Percentiles rank a stretch among this genome's conserved stretches.
Evolutionary conservation across 2,888 invertebrate species (phyloP).

Genomic region (Bembecia ichneumoniformis): DNA sequence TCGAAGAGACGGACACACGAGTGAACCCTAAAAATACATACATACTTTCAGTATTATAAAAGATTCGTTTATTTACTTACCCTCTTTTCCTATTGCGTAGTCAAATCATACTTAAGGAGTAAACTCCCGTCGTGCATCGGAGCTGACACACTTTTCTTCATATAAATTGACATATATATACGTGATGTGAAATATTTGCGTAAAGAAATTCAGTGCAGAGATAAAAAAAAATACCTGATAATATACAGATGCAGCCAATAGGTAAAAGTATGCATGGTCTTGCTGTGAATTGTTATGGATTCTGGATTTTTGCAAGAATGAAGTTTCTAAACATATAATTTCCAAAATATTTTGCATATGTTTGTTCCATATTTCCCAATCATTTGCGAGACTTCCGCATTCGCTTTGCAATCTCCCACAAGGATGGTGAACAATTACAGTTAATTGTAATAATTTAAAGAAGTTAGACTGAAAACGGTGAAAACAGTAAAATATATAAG

Average conservation of each 20-base stretch:
- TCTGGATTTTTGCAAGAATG: conserved; percentile 34
- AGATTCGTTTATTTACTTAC: too few species aligned
- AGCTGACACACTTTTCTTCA: too few species aligned
- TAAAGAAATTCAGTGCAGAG: too few species aligned
- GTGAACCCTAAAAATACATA: too few species aligned
- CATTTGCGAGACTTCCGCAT: conserved; percentile 40
- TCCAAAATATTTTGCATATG: conserved; percentile 46
- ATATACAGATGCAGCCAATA: conserved; percentile 44
- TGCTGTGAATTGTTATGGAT: conserved; percentile 30
- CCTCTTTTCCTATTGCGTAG: too few species aligned
- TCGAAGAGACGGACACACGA: too few species aligned
- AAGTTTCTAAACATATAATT: conserved; percentile 45
- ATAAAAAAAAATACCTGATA: conserved; percentile 39
- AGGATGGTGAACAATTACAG: conserved; percentile 52
- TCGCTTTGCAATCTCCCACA: conserved; percentile 30
- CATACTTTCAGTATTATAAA: too few species aligned
- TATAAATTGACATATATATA: too few species aligned
- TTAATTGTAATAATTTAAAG: conserved; percentile 42
- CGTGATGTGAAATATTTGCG: too few species aligned
- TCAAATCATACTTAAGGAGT: too few species aligned
- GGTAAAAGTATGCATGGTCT: conserved; percentile 30
- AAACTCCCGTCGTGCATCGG: too few species aligned
- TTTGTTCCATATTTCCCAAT: conserved; percentile 51
- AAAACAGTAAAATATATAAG: neutral
- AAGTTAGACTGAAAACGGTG: conserved; percentile 35